Evolutionary conservation across 2,113 vertebrate species (phyloP).

Genomic region (Indri indri): DNA sequence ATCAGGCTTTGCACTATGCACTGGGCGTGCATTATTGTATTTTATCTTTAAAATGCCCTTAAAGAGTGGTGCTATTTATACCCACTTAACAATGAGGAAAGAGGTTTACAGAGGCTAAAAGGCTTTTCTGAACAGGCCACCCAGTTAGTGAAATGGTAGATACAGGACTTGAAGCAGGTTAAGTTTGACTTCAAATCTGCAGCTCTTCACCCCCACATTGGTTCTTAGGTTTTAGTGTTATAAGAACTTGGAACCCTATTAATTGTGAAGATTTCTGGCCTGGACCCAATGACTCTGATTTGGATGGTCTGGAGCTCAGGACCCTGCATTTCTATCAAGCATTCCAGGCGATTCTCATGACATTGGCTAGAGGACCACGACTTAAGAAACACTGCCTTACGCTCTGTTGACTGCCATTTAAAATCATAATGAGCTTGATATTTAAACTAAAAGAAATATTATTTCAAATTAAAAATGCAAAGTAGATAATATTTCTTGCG

Average conservation of each 20-base stretch:
- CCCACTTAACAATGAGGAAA: not conserved
- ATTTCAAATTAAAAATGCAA: not conserved
- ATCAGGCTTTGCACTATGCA: not conserved
- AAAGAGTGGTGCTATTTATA: not conserved
- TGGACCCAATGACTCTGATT: not conserved
- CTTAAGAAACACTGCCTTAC: not conserved
- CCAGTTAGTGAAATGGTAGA: not conserved
- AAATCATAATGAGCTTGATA: not conserved
- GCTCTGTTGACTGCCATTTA: not conserved
- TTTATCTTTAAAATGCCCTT: not conserved
- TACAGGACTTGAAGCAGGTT: not conserved
- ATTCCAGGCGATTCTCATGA: not conserved
- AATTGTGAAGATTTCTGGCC: not conserved
- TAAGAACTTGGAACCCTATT: not conserved
- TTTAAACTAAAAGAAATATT: not conserved
- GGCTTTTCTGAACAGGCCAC: not conserved
- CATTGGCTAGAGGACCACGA: not conserved
- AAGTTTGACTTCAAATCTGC: not conserved
- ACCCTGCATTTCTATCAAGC: not conserved
- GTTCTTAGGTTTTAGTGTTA: not conserved
- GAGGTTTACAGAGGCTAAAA: not conserved
- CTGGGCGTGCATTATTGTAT: not conserved
- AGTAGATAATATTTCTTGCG: not conserved
- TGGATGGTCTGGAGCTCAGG: not conserved
- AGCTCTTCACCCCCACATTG: not conserved